Conservation (phyloP, 30 jellyfish, hydroid and myxozoan species). For the Hydractinia symbiolongicarpus region DNA sequence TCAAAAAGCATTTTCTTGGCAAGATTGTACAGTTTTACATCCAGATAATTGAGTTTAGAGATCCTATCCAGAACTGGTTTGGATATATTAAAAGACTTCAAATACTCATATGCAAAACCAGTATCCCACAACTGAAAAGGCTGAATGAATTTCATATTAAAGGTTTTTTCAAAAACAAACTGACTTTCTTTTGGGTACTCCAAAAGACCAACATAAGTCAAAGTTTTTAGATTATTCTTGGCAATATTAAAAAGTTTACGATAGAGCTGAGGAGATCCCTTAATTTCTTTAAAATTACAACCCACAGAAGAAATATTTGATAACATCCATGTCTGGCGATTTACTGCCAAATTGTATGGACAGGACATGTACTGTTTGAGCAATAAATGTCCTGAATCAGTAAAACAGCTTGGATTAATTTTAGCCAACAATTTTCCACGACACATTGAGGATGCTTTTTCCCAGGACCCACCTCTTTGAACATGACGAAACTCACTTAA, state of each 20-base stretch:
- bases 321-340: conserved; percentile 87
- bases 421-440: conserved; percentile 16
- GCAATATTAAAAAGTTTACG: conserved; percentile 52
- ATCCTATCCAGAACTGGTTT: conserved; percentile 26
- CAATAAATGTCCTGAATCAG: conserved; percentile 31
- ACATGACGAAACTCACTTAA: conserved; percentile 90
- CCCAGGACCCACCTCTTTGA: conserved; percentile 94
- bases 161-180: conserved; percentile 73
- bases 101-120: conserved; percentile 63
- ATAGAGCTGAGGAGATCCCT: conserved; percentile 16
- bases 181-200: conserved; percentile 78
- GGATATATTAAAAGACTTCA: conserved; percentile 14
- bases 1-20: conserved; percentile 55
- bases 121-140: conserved; percentile 51
- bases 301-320: conserved; percentile 47
- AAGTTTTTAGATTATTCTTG: conserved; percentile 24
- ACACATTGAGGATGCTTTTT: conserved; percentile 42
- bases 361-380: conserved; percentile 49
- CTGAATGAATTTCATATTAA: conserved; percentile 41
- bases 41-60: conserved; percentile 41
- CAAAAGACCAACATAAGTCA: conserved; percentile 55
- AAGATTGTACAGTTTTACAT: conserved; percentile 46
- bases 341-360: conserved; percentile 53
- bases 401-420: conserved; percentile 42
- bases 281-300: conserved; percentile 31